Percentiles rank a stretch among this genome's conserved stretches.
These are phyloP conservation scores for Panzeria rudis DNA, from an alignment of 2,888 invertebrate species.

Conservation along the genomic window DNA sequence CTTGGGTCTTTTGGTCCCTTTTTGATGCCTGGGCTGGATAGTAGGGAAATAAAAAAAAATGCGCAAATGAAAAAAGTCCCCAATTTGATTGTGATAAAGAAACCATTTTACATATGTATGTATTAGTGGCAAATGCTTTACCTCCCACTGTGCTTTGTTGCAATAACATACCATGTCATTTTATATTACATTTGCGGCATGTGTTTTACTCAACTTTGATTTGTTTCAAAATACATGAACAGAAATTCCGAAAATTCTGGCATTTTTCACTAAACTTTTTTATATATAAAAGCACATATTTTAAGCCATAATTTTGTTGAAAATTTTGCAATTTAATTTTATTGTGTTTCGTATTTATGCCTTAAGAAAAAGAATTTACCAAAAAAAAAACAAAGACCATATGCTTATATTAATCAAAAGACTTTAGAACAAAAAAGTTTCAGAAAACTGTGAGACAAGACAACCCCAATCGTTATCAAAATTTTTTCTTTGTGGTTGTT, in stretches of 20 bases:
- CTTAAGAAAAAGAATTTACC: not conserved
- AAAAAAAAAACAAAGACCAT: not conserved
- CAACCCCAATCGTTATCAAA: not conserved
- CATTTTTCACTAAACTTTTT: not conserved
- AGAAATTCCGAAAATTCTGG: not conserved
- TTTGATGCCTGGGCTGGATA: too few relatives aligned
- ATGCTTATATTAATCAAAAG: not conserved
- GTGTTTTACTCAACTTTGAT: not conserved
- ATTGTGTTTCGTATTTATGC: conserved; percentile 23
- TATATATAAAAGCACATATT: not conserved
- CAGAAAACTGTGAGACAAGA: not conserved
- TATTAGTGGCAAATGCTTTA: not conserved
- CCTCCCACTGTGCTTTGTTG: not conserved
- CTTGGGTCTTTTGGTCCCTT: too few relatives aligned
- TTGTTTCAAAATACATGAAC: not conserved
- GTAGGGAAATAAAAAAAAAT: too few relatives aligned
- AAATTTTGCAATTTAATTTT: conserved; percentile 19
- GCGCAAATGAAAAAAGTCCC: too few relatives aligned
- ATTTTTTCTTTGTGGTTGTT: not conserved
- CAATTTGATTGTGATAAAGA: too few relatives aligned
- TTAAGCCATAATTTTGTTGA: conserved; percentile 37
- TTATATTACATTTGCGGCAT: not conserved
- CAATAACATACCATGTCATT: not conserved
- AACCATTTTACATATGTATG: too few relatives aligned
- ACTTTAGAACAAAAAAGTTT: conserved; percentile 1